Evolutionary conservation across 2,113 vertebrate genomes (phyloP), one percentile per base, ranked within the genome.

Genomic region (Thunnus maccoyii): DNA sequence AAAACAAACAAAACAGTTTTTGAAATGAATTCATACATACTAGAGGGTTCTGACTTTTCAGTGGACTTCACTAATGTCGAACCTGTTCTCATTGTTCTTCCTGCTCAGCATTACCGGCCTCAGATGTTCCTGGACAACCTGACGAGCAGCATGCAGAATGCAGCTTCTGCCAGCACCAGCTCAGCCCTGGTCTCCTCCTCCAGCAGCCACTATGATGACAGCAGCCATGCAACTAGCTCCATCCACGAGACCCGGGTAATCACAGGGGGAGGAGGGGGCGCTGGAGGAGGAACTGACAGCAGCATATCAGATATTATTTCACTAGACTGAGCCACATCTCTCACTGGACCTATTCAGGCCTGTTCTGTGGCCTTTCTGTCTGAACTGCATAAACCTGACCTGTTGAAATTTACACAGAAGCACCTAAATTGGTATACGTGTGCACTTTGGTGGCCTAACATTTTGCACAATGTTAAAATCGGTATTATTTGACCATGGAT

Each of bases 61-160:
- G 8, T 14, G 22, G 11, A 41, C 14, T 52, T 62, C 9, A 36
- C 27, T 41, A 32, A 41, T 14, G 3, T 13, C 52, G 58, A 54
- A 47, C n/a, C 16, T n/a, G 18, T 27, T 47, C 58, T 4, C 2
- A 1, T 3, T 61, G 9, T 76, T 22, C 56, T 57, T 6, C 41
- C 60, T 68, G 18, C 30, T 27, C 87, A 98, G 96, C 97, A 98
- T 96, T 99, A 98, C 96, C 96, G 97, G 93, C 94, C 97, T 74
- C 96, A 96, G 94, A 97, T 98, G 96, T 99, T 98, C 95, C 95
- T 99, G 95, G 97, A 98, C 93, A 98, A 93, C 96, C 96, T 98
- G 90, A 95, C 96, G 66, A 96, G 95, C 93, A 96, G 96, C 90
- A 95, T 98, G 87, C 96, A 96, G 91, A 96, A 94, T 84, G 94